Evolutionary conservation across 2,113 vertebrate genomes (phyloP), one percentile per base, ranked within the genome.

Genomic region (Sprattus sprattus): DNA sequence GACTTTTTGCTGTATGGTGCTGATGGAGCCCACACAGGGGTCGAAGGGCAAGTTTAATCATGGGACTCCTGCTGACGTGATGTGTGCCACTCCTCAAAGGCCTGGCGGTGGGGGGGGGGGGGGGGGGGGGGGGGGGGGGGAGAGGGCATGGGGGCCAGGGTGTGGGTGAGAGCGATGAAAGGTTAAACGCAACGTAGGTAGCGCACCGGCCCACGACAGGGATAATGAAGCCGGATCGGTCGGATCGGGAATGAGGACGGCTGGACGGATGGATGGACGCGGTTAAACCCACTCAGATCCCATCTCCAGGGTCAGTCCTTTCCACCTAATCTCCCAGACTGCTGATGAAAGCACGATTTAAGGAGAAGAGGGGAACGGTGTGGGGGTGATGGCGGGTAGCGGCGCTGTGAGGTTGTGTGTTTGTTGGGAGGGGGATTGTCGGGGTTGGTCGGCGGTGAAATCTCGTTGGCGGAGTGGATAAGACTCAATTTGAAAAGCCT

Each of bases 401-500:
- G 50, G 75, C 39, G 78, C 25, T n/a, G 32, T 18, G 20, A 32
- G 57, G 54, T 81, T 4, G 49, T 22, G 84, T 22, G 49, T 39
- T 18, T 67, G n/a, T n/a, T 50, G 52, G 50, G 81, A 80, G 47
- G 86, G 45, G 32, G 84, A 78, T 28, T 71, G 67, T 10, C n/a
- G n/a, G 64, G 64, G 64, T 25, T 28, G n/a, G 64, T 25, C 64
- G 64, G 25, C 64, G 25, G 64, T 71, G 64, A 52, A 45, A 87
- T 85, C 83, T 89, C 83, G 88, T 91, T 88, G 85, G 83, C 85
- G 85, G 89, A 86, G 87, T 91, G 92, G 92, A 94, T 93, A 94
- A 93, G 91, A 92, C 92, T 93, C 92, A 94, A 93, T 94, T 93
- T 93, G 90, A 92, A 92, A 93, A 93, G 81, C 82, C 82, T 94